Base-by-base conservation (phyloP, 2,797 vertebrate species). In the Oophaga sylvatica region DNA sequence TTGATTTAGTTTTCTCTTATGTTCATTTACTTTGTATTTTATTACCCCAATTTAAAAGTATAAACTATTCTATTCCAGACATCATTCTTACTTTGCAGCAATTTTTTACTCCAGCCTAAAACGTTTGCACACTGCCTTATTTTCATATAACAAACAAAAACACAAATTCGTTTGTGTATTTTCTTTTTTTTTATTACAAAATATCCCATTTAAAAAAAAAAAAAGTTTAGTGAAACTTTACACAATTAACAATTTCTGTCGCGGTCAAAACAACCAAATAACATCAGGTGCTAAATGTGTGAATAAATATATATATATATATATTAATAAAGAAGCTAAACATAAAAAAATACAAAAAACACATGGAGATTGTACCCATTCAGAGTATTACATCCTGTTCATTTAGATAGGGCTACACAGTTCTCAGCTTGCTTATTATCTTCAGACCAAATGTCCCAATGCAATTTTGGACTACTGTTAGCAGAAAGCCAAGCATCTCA, bases 221-320 rank as follows among this genome's bases (percentile, higher is more conserved):
- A 76, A 76, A 56, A 17, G 9, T 81, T 26, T 11, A 70, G 35
- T 53, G 35, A 80, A 84, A 78, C 26, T 26, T 26, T 22, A 85
- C 70, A 82, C 67, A 85, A n/a, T 76, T 63, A 73, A 81, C 60
- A 48, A 68, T 78, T n/a, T 81, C 26, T 26, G n/a, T 68, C 26
- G 19, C 71, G 77, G 67, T 62, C 35, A 79, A 80, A 79, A 73
- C 9, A 70, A 67, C 70, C 62, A 60, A 57, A 75, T 63, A 87
- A 60, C 57, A 78, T 77, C 76, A 83, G 81, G 26, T 68, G 48
- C 41, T 75, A 59, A 68, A 70, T 86, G 53, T 70, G 56, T 71
- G 29, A 89, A 89, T 87, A 89, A 89, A 89, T 89, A 89, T 78
- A 81, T 83, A 88, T 57, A 89, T 89, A 89, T 78, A 81, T 83